These are phyloP conservation scores for Poicephalus meyeri DNA, from an alignment of 2,113 vertebrate genomes.

Conservation along the genomic window DNA sequence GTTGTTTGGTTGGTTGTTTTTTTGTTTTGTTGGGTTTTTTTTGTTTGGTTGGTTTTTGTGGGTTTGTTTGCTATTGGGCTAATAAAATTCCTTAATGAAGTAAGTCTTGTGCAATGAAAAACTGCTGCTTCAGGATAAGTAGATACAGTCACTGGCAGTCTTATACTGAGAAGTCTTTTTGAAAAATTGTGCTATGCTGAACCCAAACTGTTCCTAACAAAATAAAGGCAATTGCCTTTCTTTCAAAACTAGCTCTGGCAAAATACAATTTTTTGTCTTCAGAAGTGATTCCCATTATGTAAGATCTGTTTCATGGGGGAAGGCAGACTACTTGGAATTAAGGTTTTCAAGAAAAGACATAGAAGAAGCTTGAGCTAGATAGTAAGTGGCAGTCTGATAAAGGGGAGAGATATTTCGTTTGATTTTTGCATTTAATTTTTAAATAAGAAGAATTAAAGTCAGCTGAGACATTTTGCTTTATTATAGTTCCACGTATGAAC, in stretches of 20 bases:
- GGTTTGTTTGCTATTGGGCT: neutral
- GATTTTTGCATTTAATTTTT: slow-evolving; percentile 64
- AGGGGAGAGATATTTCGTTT: slow-evolving; percentile 30
- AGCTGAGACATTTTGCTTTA: slow-evolving; percentile 65
- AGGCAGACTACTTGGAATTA: slow-evolving; percentile 38
- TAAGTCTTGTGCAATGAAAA: neutral
- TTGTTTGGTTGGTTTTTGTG: neutral
- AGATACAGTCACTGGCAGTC: neutral
- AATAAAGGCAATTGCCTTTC: slow-evolving; percentile 33
- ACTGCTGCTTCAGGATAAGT: neutral
- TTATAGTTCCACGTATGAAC: slow-evolving; percentile 55
- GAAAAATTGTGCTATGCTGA: neutral
- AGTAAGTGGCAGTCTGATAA: slow-evolving; percentile 56
- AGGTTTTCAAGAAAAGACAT: slow-evolving; percentile 27
- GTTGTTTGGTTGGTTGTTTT: neutral
- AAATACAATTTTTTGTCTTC: slow-evolving; percentile 22
- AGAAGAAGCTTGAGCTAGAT: slow-evolving; percentile 24
- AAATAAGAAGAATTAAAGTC: slow-evolving; percentile 63
- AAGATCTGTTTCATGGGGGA: neutral
- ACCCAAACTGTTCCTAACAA: slow-evolving; percentile 23
- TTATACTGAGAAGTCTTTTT: neutral
- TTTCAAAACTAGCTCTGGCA: slow-evolving; percentile 42
- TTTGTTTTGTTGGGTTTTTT: neutral
- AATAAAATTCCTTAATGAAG: neutral
- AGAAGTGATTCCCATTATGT: neutral